Percentiles rank a stretch among this genome's conserved stretches.
Evolutionary conservation across 1,140 invertebrate species (phyloP).

Genomic region (Radopholus similis): DNA sequence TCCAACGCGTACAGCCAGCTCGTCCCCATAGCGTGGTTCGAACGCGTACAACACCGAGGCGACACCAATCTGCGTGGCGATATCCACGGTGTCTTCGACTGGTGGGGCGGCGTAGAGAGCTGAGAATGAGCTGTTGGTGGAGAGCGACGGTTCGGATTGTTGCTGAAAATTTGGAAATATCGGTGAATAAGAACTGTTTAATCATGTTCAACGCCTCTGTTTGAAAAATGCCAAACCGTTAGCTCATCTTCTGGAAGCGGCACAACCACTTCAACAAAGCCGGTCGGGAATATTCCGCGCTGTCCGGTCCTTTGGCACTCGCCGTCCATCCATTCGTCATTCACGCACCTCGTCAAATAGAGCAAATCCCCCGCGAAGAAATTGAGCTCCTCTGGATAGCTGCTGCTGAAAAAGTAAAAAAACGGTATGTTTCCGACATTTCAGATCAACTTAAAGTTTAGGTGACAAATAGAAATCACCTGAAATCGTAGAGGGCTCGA

Average conservation of each 20-base stretch:
- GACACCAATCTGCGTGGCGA: no score
- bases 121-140: no score
- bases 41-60: conserved; percentile 54
- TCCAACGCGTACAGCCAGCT: conserved; percentile 41
- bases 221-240: not conserved
- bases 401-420: conserved; percentile 31
- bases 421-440: conserved; percentile 1
- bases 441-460: not conserved
- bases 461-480: conserved; percentile 11
- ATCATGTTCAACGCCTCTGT: no score
- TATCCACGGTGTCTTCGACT: no score
- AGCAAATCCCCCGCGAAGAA: conserved; percentile 43
- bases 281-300: conserved; percentile 36
- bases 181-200: no score
- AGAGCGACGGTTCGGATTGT: no score
- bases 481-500: conserved; percentile 36
- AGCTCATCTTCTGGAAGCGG: not conserved
- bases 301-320: conserved; percentile 23
- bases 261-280: conserved; percentile 41
- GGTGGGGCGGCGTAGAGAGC: no score
- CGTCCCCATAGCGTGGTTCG: conserved; percentile 42
- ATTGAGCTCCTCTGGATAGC: conserved; percentile 39
- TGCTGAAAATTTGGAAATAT: no score
- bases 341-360: conserved; percentile 19
- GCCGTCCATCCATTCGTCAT: conserved; percentile 47